Percentiles rank a stretch among this genome's conserved stretches.
Evolutionary conservation across 2,888 invertebrate genomes (phyloP).

Genomic region (Tethea ocularis): DNA sequence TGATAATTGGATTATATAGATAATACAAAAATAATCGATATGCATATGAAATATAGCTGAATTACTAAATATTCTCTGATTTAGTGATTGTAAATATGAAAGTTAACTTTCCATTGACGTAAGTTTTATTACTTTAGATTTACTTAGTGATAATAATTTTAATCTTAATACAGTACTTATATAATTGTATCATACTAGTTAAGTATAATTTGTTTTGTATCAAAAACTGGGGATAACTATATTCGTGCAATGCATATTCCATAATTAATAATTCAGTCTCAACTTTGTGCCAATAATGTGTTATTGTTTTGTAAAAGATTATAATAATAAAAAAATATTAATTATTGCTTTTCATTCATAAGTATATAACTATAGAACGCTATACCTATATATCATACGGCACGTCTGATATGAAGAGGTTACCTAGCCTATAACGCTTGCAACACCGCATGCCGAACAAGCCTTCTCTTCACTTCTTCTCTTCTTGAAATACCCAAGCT

Average conservation of each 20-base stretch:
- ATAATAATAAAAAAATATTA: background rate
- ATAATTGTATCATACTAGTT: background rate
- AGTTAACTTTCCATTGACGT: background rate
- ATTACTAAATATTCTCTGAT: slow-evolving; percentile 8
- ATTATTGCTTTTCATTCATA: too few species aligned
- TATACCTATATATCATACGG: too few species aligned
- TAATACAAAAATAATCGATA: slow-evolving; percentile 13
- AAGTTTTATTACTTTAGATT: background rate
- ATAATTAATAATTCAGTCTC: background rate
- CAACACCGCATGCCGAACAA: too few species aligned
- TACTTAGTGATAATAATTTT: background rate
- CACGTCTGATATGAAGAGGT: too few species aligned
- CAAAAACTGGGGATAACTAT: too few species aligned
- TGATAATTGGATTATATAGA: slow-evolving; percentile 12
- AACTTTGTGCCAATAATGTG: background rate
- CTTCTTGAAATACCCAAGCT: too few species aligned
- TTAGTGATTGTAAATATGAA: background rate
- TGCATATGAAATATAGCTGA: slow-evolving; percentile 5
- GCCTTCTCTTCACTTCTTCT: too few species aligned
- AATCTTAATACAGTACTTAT: background rate
- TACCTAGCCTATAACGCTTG: too few species aligned
- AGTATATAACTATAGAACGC: too few species aligned
- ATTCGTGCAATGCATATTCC: background rate
- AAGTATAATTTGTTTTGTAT: too few species aligned
- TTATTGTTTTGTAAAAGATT: too few species aligned